These are phyloP conservation scores for Sympetrum striolatum DNA, from an alignment of 2,888 invertebrate species.

Conservation along the genomic window DNA sequence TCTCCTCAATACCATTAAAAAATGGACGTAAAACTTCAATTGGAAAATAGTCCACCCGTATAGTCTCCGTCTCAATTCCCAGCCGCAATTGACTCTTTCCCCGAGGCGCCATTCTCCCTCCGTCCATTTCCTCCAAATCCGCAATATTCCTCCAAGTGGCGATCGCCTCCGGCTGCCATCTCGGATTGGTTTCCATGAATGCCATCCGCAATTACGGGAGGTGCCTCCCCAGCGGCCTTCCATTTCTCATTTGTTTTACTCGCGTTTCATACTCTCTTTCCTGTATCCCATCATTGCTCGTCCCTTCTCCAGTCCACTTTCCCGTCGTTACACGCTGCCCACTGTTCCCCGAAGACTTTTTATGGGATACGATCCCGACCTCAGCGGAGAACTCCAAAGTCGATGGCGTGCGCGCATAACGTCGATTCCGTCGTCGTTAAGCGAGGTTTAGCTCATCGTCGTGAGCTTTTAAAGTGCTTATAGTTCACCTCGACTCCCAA, in stretches of 20 bases:
- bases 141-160: constrained; percentile 26
- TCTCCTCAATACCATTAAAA: constrained; percentile 20
- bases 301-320: not conserved
- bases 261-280: constrained; percentile 16
- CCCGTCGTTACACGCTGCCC: not conserved
- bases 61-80: constrained; percentile 25
- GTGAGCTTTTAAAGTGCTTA: too few relatives aligned
- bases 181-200: constrained; percentile 34
- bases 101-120: not conserved
- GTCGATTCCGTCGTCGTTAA: too few relatives aligned
- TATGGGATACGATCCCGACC: not conserved
- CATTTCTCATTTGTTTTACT: constrained; percentile 7
- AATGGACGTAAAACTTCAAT: not conserved
- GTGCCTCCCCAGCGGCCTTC: constrained; percentile 2
- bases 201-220: constrained; percentile 25
- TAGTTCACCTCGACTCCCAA: too few relatives aligned
- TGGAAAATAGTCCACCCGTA: constrained; percentile 38
- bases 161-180: not conserved
- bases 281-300: not conserved
- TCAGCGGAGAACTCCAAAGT: not conserved
- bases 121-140: not conserved
- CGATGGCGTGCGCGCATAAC: too few relatives aligned
- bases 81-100: constrained; percentile 26
- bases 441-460: too few relatives aligned
- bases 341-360: not conserved